A percentile compares a stretch with the other conserved stretches of the same genome.
Evolutionary conservation across 2,113 vertebrate genomes (phyloP).

Genomic region (Thamnophis sirtalis): DNA sequence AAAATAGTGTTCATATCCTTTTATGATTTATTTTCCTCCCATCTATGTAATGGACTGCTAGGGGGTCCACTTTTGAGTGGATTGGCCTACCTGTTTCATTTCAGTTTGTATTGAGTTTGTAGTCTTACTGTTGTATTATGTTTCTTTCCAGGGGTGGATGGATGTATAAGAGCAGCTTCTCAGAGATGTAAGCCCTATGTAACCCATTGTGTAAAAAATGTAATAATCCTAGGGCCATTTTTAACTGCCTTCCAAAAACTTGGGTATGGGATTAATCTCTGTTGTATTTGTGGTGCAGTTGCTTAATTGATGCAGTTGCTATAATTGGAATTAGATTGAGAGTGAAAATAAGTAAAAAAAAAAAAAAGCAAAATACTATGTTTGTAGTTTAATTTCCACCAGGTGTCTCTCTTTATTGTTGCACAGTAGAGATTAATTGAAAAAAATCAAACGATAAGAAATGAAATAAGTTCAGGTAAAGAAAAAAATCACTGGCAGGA

Average conservation of each 20-base stretch:
- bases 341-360: neutral
- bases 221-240: neutral
- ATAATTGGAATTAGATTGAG: neutral
- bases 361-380: neutral
- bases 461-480: constrained; percentile 16
- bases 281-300: neutral
- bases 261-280: neutral
- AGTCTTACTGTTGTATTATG: neutral
- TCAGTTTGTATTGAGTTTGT: neutral
- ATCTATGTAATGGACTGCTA: neutral
- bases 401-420: neutral
- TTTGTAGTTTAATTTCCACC: constrained; percentile 7
- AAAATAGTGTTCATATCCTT: neutral
- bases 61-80: neutral
- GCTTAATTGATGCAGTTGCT: neutral
- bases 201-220: neutral
- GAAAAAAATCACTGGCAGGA: neutral
- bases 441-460: constrained; percentile 13
- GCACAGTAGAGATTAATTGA: constrained; percentile 13
- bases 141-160: neutral
- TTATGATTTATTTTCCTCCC: neutral
- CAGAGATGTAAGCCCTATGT: neutral
- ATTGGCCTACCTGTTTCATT: neutral
- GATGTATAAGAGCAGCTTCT: neutral
- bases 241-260: neutral